Base-by-base conservation (phyloP, 2,113 vertebrate species). In the Pelvicachromis taeniatus region DNA sequence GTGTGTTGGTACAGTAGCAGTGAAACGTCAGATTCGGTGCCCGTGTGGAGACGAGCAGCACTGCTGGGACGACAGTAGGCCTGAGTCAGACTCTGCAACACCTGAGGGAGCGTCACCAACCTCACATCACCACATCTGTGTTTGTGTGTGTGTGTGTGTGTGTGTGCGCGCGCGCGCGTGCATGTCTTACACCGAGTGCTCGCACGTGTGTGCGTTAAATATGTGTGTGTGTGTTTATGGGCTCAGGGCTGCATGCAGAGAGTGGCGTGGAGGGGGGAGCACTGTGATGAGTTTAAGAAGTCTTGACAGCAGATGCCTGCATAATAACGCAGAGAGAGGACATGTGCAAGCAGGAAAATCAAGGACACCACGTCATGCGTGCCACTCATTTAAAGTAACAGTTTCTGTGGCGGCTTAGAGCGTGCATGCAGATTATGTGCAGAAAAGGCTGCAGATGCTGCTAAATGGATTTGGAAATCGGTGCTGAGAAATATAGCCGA, bases 251-350 rank as follows among this genome's bases (percentile, higher is more conserved):
- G 83, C 70, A 81, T 52, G 79, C 83, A 87, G 79, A 78, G 78
- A 65, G 82, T 81, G 85, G 85, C 59, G 53, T 81, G 70, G 80
- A 58, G 84, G 23, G 87, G 23, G 77, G 58, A 82, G 82, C 31
- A 84, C 65, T 42, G 52, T 56, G 53, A 65, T 95, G 94, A 95
- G 91, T 91, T 88, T 94, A 93, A 95, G 93, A 80, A 88, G 88
- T 94, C 90, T 94, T 95, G 95, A 95, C 95, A 95, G 94, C 92
- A 94, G 91, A 95, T 92, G 93, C 87, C 88, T 93, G 88, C 87
- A 84, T 92, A 90, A 92, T 91, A 90, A 89, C 86, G 79, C 80
- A 92, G 82, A 91, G 87, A 83, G 85, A 90, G 88, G 88, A 94
- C 90, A 93, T 86, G 90, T 90, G 93, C 88, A 85, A 89, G 88